Evolutionary conservation across 2,797 vertebrate species (phyloP).

Genomic region (Siniperca scherzeri): DNA sequence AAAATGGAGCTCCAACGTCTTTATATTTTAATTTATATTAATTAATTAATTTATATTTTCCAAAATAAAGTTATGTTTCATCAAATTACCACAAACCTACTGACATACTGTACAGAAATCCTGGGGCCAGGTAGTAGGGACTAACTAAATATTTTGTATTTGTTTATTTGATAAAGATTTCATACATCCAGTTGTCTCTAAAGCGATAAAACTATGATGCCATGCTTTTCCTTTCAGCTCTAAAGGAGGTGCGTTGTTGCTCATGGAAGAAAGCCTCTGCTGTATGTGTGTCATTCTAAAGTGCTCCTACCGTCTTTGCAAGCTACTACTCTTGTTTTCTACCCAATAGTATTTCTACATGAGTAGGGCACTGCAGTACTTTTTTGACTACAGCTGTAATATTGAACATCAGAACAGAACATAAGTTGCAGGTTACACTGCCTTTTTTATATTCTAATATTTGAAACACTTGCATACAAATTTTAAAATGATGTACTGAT

Average conservation of each 20-base stretch:
- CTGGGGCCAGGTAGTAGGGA: not conserved
- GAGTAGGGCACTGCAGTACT: not conserved
- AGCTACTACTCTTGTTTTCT: slow-evolving; percentile 18
- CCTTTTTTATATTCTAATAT: not conserved
- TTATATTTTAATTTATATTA: not conserved
- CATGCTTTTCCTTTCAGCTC: slow-evolving; percentile 45
- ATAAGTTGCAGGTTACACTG: not conserved
- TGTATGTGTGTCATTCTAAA: slow-evolving; percentile 16
- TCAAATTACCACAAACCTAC: not conserved
- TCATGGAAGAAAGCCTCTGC: slow-evolving; percentile 41
- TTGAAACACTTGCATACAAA: slow-evolving; percentile 5
- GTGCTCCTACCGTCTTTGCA: not conserved
- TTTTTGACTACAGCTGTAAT: not conserved
- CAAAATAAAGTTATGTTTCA: not conserved
- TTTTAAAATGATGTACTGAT: slow-evolving; percentile 15
- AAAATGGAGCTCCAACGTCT: not conserved
- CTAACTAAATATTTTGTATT: not conserved
- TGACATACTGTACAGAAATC: not conserved
- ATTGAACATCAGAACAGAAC: slow-evolving; percentile 4
- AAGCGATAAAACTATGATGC: slow-evolving; percentile 43
- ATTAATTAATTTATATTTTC: not conserved
- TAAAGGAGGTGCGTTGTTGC: slow-evolving; percentile 19
- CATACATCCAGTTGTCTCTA: not conserved
- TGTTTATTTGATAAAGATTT: slow-evolving; percentile 4
- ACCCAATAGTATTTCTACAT: slow-evolving; percentile 3